Percentiles rank a stretch among this genome's conserved stretches.
Conservation (phyloP, 2,797 vertebrate genomes). For the Rhinichthys osculus region DNA sequence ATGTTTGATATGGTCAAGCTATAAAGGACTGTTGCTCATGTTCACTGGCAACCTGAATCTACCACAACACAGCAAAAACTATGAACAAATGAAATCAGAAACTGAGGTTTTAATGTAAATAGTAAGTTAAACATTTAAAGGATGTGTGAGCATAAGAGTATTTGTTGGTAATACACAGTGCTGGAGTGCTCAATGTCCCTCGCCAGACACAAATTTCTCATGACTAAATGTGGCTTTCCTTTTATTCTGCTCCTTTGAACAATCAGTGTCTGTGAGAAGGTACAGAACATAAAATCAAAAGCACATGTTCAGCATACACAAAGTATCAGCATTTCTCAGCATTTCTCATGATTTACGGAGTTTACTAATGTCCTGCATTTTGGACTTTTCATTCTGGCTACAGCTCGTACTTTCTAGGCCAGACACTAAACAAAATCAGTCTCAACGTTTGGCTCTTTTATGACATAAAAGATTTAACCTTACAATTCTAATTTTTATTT, state of each 20-base stretch:
- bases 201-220: background rate
- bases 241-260: conserved; percentile 36
- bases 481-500: background rate
- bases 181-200: conserved; percentile 24
- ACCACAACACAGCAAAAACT: background rate
- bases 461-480: background rate
- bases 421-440: background rate
- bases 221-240: conserved; percentile 2
- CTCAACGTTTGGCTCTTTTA: background rate
- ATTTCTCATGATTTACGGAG: conserved; percentile 20
- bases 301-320: conserved; percentile 34
- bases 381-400: background rate
- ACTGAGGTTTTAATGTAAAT: background rate
- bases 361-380: conserved; percentile 10
- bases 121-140: background rate
- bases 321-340: background rate
- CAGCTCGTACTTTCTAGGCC: background rate
- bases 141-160: background rate
- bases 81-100: background rate
- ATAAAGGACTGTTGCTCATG: background rate
- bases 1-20: background rate
- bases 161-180: background rate
- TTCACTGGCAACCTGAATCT: background rate
- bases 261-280: conserved; percentile 22
- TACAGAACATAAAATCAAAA: conserved; percentile 43